phyloP scores from a whole-genome alignment of 2,888 invertebrate genomes.

The Cryptocephalus moraei region DNA sequence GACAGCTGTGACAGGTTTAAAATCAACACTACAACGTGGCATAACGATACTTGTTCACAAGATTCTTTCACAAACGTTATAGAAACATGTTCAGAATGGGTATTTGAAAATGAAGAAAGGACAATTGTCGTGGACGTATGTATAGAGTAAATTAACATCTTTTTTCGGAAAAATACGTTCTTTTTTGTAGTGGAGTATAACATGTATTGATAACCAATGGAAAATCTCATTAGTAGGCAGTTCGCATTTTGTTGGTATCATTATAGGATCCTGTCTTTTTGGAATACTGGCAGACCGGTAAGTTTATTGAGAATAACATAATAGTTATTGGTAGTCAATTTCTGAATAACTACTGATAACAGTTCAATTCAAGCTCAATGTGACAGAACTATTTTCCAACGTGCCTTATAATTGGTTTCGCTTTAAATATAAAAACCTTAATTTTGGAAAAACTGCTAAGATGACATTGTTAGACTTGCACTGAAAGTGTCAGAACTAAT shows the following conservation, averaged over 20 bases:
- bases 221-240: constrained; percentile 51
- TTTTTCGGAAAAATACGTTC: background rate
- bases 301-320: constrained; percentile 6
- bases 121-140: constrained; percentile 49
- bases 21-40: background rate
- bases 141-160: background rate
- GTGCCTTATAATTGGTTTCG: too few relatives aligned
- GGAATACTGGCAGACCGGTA: constrained; percentile 53
- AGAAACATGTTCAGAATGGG: constrained; percentile 41
- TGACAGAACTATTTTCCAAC: too few relatives aligned
- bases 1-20: constrained; percentile 31
- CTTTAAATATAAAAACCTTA: too few relatives aligned
- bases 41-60: constrained; percentile 26
- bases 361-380: too few relatives aligned
- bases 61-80: constrained; percentile 33
- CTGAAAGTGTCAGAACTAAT: too few relatives aligned
- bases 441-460: too few relatives aligned
- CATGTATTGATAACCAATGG: constrained; percentile 51
- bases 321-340: too few relatives aligned
- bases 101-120: constrained; percentile 41
- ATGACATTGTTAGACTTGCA: too few relatives aligned
- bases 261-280: constrained; percentile 48
- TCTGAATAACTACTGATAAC: too few relatives aligned
- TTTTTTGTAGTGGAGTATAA: constrained; percentile 44
- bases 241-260: constrained; percentile 51